Evolutionary conservation across 2,113 vertebrate genomes (phyloP), one percentile per base, ranked within the genome.

Genomic region (Dinomys branickii): DNA sequence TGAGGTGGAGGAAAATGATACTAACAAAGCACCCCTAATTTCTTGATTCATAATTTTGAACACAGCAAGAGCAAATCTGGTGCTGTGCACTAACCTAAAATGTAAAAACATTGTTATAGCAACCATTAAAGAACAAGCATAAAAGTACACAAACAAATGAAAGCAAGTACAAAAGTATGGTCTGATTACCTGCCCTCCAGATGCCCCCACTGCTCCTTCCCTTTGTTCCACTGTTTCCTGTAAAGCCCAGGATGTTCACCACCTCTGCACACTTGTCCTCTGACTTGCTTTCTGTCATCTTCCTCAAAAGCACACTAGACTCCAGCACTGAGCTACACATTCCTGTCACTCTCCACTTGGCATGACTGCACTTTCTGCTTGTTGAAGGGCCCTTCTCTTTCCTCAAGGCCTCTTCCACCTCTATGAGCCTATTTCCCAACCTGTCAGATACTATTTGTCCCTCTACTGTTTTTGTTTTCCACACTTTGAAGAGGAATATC

Each of bases 71-170:
- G 19, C 19, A 88, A 69, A 50, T 11, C 0, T 28, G 50, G 85
- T 4, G 56, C 26, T 67, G 12, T 17, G 20, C 19, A 12, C 44
- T 33, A 28, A 1, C 35, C 38, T 24, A 2, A 41, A 11, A 44
- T 1, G 47, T 0, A 10, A 41, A 13, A 20, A 44, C 28, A 20
- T 0, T 2, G 7, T n/a, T 4, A 33, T 0, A 17, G 7, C 2
- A 24, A 14, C 0, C 16, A 28, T 2, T 13, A 38, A 41, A 88
- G 71, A 28, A 44, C 28, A 38, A 52, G 22, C 63, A 65, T 30
- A 1, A 1, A 80, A 52, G 50, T 35, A 8, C 33, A 14, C n/a
- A 56, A 69, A 75, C 16, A 11, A 30, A 73, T 10, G 41, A 65
- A 73, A 86, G 41, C 54, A 58, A 22, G 26, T 4, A 30, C 3